Percentiles rank a stretch among this genome's conserved stretches.
These are phyloP conservation scores for Chironomus striatipennis DNA, from an alignment of 1,140 invertebrate genomes.

Conservation along the genomic window DNA sequence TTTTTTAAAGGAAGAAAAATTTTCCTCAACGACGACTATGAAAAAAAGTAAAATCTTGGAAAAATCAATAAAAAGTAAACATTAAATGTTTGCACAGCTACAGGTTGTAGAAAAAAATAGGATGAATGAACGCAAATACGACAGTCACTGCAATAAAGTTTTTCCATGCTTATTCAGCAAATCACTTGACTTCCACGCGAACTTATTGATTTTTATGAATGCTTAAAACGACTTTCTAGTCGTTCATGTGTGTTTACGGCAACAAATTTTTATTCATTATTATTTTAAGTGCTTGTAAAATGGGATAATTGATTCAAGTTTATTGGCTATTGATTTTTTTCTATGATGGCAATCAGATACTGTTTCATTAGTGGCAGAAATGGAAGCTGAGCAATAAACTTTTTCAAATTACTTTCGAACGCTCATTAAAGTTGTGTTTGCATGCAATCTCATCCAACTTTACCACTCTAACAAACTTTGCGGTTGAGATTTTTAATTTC, in stretches of 20 bases:
- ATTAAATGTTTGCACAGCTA: not conserved
- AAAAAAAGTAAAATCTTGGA: not conserved
- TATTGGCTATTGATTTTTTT: too few species aligned
- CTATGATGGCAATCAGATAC: too few species aligned
- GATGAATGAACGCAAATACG: not conserved
- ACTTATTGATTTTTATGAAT: not conserved
- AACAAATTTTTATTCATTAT: too few species aligned
- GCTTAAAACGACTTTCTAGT: not conserved
- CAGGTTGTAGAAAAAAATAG: not conserved
- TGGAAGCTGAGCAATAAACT: too few species aligned
- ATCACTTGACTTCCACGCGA: not conserved
- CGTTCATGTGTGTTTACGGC: too few species aligned
- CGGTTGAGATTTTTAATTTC: not conserved
- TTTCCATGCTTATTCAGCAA: not conserved
- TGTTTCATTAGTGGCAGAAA: too few species aligned
- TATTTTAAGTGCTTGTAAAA: too few species aligned
- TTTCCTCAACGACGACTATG: too few species aligned
- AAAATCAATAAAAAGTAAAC: conserved; percentile 5
- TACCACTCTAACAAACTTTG: too few species aligned
- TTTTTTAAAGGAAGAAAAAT: too few species aligned
- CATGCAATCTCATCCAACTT: not conserved
- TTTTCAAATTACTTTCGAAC: too few species aligned
- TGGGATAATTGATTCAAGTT: too few species aligned
- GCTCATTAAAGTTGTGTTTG: not conserved
- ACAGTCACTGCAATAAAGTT: not conserved